These are phyloP conservation scores for Oriolus oriolus DNA, from an alignment of 2,113 vertebrate genomes.

Conservation along the genomic window DNA sequence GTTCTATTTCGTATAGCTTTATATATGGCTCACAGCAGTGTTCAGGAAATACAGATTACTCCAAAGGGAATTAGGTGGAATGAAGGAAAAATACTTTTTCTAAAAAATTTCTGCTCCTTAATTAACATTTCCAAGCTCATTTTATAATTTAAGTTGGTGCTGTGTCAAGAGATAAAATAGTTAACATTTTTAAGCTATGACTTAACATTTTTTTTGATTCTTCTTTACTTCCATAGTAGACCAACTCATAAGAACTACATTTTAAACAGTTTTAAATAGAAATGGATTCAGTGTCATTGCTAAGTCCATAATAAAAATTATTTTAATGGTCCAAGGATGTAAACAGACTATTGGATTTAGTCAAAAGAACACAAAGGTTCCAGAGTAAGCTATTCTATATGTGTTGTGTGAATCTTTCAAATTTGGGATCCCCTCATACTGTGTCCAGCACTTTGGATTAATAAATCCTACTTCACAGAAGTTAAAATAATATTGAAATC, in stretches of 20 bases:
- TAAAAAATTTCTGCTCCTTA: slow-evolving; percentile 71
- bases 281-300: slow-evolving; percentile 84
- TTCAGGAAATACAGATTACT: slow-evolving; percentile 69
- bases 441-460: slow-evolving; percentile 97
- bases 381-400: slow-evolving; percentile 73
- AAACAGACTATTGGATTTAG: slow-evolving; percentile 78
- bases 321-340: slow-evolving; percentile 81
- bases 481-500: slow-evolving; percentile 90
- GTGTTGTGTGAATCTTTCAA: slow-evolving; percentile 71
- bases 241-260: slow-evolving; percentile 77
- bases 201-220: slow-evolving; percentile 67
- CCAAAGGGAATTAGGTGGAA: slow-evolving; percentile 72
- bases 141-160: slow-evolving; percentile 78
- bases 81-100: slow-evolving; percentile 67
- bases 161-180: slow-evolving; percentile 73
- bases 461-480: slow-evolving; percentile 99
- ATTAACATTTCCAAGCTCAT: slow-evolving; percentile 75
- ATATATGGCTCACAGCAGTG: slow-evolving; percentile 78
- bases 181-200: slow-evolving; percentile 76
- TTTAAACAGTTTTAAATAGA: slow-evolving; percentile 81
- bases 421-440: slow-evolving; percentile 78
- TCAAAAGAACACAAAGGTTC: slow-evolving; percentile 76
- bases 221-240: slow-evolving; percentile 73
- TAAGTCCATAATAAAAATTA: slow-evolving; percentile 83
- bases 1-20: slow-evolving; percentile 62